Base-by-base conservation (phyloP, 1,140 invertebrate species). In the Delia radicum region DNA sequence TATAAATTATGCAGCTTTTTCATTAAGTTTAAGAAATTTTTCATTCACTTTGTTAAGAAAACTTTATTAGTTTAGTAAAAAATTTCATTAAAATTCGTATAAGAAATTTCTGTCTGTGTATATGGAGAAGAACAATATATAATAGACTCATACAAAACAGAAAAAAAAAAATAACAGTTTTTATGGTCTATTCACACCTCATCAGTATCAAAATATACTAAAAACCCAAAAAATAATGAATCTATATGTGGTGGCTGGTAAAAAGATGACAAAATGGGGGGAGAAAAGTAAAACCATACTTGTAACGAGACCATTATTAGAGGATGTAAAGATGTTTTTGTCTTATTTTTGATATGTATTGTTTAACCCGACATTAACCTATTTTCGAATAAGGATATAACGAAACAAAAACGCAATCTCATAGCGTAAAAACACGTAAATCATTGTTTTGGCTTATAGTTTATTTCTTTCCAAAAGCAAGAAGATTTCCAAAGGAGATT, bases 111-210 rank as follows among this genome's bases (percentile, higher is more conserved):
- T n/a, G n/a, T n/a, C n/a, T n/a, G n/a, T n/a, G n/a, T n/a, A n/a
- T n/a, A n/a, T n/a, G 37, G 37, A 0, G 2, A 42, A 3, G 1
- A 10, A 42, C 10, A 42, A 42, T 15, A 42, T 42, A 10, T 27
- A 29, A 29, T 28, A 29, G 26, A 65, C 12, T 4, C 26, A 65
- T 28, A 75, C 67, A 61, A 61, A 71, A 62, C 31, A 75, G 18
- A 3, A 63, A 21, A 42, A 29, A 3, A 37, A 63, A 74, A 74
- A 73, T 12, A 31, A n/a, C 29, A 28, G 42, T 55, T 74, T 74
- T 74, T 63, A 74, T 74, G 73, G 48, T 74, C 37, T 75, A 6
- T 75, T 74, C 75, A 69, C 75, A 76, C 75, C 72, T 74, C 75
- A 74, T 67, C 55, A 31, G 18, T 55, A 55, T 62, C 28, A 48